These are phyloP conservation scores for Drosophila dives DNA, from an alignment of 2,888 invertebrate species.

Conservation along the genomic window DNA sequence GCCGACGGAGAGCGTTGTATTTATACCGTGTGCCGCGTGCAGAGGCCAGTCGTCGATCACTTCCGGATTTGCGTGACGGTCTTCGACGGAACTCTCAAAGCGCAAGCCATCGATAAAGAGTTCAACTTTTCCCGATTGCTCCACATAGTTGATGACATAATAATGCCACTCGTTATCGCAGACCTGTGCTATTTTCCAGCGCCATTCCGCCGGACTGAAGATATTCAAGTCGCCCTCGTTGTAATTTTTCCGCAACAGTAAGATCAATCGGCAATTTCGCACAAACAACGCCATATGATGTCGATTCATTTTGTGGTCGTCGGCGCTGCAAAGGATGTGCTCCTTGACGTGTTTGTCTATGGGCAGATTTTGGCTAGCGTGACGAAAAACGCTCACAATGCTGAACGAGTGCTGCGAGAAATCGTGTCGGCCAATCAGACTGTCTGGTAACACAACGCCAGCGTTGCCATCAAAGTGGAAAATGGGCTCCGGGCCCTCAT, in stretches of 20 bases:
- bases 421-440: slow-evolving; percentile 88
- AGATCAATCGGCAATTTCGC: slow-evolving; percentile 97
- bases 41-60: slow-evolving; percentile 99
- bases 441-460: slow-evolving; percentile 93
- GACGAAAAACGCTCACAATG: slow-evolving; percentile 97
- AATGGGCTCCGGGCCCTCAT: slow-evolving; percentile 95
- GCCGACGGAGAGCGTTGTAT: slow-evolving; percentile 96
- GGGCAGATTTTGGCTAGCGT: slow-evolving; percentile 89
- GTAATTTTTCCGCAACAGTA: slow-evolving; percentile 95
- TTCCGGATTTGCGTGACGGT: slow-evolving; percentile 93
- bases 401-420: slow-evolving; percentile 92
- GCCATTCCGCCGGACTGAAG: slow-evolving; percentile 99
- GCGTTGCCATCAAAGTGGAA: slow-evolving; percentile 98
- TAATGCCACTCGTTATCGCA: slow-evolving; percentile 99
- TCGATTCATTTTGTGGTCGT: slow-evolving; percentile 99
- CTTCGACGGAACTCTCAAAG: slow-evolving; percentile 84
- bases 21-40: slow-evolving; percentile 96
- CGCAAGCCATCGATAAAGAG: slow-evolving; percentile 93
- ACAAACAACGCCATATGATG: slow-evolving; percentile 99
- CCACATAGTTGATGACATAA: slow-evolving; percentile 94
- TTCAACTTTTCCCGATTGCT: slow-evolving; percentile 91
- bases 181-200: slow-evolving; percentile 97
- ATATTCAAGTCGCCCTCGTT: slow-evolving; percentile 96
- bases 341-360: slow-evolving; percentile 96
- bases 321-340: slow-evolving; percentile 98